Base-by-base conservation (phyloP, 2,888 invertebrate species). In the Ferdinandea cuprea region DNA sequence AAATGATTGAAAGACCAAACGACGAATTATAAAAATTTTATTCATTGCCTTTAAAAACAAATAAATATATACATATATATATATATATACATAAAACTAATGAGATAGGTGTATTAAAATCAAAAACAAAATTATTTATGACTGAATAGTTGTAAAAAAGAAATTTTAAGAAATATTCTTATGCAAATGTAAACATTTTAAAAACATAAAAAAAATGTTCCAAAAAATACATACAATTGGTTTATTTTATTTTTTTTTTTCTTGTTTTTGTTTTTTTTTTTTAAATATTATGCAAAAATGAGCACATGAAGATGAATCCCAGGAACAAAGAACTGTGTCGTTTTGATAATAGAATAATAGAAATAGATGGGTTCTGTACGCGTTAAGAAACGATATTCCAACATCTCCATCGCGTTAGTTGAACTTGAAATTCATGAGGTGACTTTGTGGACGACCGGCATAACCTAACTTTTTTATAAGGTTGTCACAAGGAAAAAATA, bases 71-170 rank as follows among this genome's bases (percentile, higher is more conserved):
- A 61, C 28, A 5, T 44, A 46, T n/a, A n/a, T n/a, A n/a, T n/a
- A n/a, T n/a, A n/a, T n/a, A n/a, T n/a, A 46, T 61, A 54, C 30
- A 30, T 30, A 25, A 58, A 68, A 59, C 37, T 21, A 50, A 61
- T 40, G 21, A 40, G 15, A 28, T 48, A 35, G 13, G 17, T 63
- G 15, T 58, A 61, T 40, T n/a, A 21, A 11, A 52, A 54, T 42
- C 17, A 35, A 66, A 42, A 48, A 56, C 13, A 44, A 63, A 65
- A 50, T 76, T 59, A 69, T 69, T 76, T 76, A 76, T 76, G 80
- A 80, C 80, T 80, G 76, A 80, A 65, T 76, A 58, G 56, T 74
- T 80, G 58, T 76, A 65, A 19, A 52, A 48, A 11, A 32, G 21
- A 61, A 15, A 48, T 44, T 2, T 15, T 11, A 54, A 40, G 37